Percentiles rank a stretch among this genome's conserved stretches.
phyloP scores from a whole-genome alignment of 2,797 vertebrate genomes.

The Acropternis orthonyx region DNA sequence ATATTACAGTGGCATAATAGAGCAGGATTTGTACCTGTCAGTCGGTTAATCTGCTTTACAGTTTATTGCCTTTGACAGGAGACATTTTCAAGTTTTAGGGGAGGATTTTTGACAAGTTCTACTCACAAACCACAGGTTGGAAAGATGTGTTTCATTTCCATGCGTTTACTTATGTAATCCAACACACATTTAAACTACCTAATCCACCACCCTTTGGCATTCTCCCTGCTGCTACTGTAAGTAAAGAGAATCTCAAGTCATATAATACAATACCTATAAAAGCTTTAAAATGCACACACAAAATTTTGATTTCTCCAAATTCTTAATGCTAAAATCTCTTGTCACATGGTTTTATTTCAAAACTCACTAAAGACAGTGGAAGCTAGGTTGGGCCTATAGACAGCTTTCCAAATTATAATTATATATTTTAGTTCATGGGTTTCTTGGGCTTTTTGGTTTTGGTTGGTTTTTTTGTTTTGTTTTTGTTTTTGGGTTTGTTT shows the following conservation, averaged over 20 bases:
- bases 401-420: not conserved
- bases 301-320: not conserved
- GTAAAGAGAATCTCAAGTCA: not conserved
- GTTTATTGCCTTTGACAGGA: not conserved
- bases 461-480: too few species aligned
- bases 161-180: not conserved
- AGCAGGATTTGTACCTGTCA: not conserved
- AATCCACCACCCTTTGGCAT: not conserved
- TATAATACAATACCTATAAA: not conserved
- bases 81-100: not conserved
- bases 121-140: not conserved
- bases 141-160: not conserved
- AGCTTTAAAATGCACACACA: not conserved
- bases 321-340: not conserved
- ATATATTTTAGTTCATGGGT: not conserved
- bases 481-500: too few species aligned
- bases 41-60: not conserved
- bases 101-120: not conserved
- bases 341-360: not conserved
- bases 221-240: not conserved
- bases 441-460: fast-evolving
- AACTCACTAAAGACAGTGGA: not conserved
- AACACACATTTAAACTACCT: not conserved
- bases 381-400: not conserved
- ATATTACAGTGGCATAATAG: not conserved